These are phyloP conservation scores for Anthoscopus minutus DNA, from an alignment of 2,113 vertebrate species.

Conservation along the genomic window DNA sequence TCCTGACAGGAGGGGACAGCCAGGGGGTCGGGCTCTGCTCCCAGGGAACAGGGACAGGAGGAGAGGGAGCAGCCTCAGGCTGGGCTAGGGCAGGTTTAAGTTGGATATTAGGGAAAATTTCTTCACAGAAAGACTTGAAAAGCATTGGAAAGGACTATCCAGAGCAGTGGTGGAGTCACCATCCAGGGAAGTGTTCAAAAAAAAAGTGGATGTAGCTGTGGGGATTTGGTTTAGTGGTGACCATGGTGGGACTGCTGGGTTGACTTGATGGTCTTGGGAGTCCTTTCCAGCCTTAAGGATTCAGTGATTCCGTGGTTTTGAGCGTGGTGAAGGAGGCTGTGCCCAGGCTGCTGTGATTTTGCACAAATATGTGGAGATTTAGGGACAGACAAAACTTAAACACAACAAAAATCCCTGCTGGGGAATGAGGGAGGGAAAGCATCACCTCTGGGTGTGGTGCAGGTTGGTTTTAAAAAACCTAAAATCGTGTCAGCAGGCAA, in stretches of 20 bases:
- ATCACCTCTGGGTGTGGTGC: not conserved
- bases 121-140: accelerated
- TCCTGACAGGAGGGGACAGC: not conserved
- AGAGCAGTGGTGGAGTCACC: not conserved
- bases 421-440: not conserved
- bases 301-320: not conserved
- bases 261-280: not conserved
- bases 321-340: not conserved
- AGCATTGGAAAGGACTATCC: not conserved
- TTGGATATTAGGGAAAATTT: not conserved
- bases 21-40: accelerated
- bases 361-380: not conserved
- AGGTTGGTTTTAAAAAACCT: not conserved
- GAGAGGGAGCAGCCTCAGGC: accelerated
- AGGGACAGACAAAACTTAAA: not conserved
- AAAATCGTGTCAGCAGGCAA: not conserved
- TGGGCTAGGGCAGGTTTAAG: accelerated
- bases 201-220: not conserved
- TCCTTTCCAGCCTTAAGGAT: not conserved
- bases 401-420: not conserved
- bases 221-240: not conserved
- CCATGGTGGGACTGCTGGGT: not conserved
- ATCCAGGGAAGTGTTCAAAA: not conserved
- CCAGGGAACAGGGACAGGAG: not conserved
- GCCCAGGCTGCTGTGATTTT: not conserved